A percentile compares a stretch with the other conserved stretches of the same genome.
Evolutionary conservation across 1,140 invertebrate genomes (phyloP).

Genomic region (Trissolcus basalis): DNA sequence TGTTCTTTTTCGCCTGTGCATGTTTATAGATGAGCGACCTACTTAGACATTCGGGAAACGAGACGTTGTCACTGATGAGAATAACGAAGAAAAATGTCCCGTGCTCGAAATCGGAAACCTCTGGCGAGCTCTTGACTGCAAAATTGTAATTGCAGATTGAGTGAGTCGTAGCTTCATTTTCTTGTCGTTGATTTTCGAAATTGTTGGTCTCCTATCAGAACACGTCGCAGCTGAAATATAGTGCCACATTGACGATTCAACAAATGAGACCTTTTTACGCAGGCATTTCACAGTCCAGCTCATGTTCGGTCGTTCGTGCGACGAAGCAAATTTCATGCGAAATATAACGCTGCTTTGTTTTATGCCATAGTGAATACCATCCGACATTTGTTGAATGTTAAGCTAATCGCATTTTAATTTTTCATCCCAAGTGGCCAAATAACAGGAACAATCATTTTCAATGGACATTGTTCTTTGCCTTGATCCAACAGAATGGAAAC

Average conservation of each 20-base stretch:
- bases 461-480: conserved; percentile 21
- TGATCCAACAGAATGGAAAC: conserved; percentile 14
- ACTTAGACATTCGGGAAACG: conserved; percentile 59
- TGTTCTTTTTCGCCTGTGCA: conserved; percentile 55
- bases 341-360: conserved; percentile 42
- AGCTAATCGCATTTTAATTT: conserved; percentile 38
- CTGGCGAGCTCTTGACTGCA: conserved; percentile 29
- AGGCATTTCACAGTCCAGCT: conserved; percentile 21
- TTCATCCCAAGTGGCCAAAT: conserved; percentile 13
- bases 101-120: conserved; percentile 31
- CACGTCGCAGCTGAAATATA: conserved; percentile 23
- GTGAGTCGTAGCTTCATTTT: conserved; percentile 43
- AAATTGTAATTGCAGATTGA: conserved; percentile 58
- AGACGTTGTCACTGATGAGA: conserved; percentile 53
- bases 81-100: conserved; percentile 54
- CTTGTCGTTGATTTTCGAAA: conserved; percentile 45
- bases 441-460: conserved; percentile 25
- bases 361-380: conserved; percentile 27
- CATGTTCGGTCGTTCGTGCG: conserved; percentile 18
- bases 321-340: conserved; percentile 27
- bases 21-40: conserved; percentile 63
- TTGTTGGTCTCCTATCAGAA: conserved; percentile 33
- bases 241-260: conserved; percentile 31
- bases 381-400: conserved; percentile 16
- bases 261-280: conserved; percentile 47